These are phyloP conservation scores for Glomeris maerens DNA, from an alignment of 1,140 invertebrate species.

Conservation along the genomic window DNA sequence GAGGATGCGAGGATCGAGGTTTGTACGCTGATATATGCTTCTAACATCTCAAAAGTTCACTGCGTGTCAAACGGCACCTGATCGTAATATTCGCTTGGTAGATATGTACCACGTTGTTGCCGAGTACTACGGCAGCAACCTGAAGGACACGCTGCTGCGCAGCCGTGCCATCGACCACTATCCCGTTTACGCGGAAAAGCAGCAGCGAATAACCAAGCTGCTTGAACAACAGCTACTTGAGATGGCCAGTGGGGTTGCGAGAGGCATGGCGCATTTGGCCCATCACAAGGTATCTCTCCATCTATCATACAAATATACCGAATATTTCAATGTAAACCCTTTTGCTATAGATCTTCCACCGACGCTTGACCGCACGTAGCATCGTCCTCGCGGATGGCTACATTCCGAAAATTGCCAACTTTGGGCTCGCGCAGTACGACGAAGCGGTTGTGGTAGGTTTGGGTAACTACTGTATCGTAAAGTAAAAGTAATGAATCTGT, in stretches of 20 bases:
- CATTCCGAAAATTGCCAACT: conserved; percentile 53
- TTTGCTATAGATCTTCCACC: conserved; percentile 46
- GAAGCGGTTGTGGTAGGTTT: too few species aligned
- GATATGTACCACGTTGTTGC: conserved; percentile 41
- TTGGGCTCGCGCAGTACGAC: conserved; percentile 44
- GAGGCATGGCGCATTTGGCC: conserved; percentile 49
- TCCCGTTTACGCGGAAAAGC: conserved; percentile 36
- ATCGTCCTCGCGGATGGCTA: conserved; percentile 44
- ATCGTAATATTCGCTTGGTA: too few species aligned
- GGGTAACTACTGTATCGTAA: not conserved
- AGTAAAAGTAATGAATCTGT: conserved; percentile 7
- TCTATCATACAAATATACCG: conserved; percentile 7
- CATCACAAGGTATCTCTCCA: conserved; percentile 32
- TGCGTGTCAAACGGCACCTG: too few species aligned
- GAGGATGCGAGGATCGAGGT: conserved; percentile 54
- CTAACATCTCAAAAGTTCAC: too few species aligned
- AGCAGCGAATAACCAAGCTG: conserved; percentile 40
- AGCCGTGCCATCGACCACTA: conserved; percentile 42
- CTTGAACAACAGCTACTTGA: conserved; percentile 43
- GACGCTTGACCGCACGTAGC: conserved; percentile 53
- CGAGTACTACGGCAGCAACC: conserved; percentile 44
- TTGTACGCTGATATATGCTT: conserved; percentile 5
- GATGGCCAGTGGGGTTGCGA: conserved; percentile 40
- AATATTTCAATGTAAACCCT: conserved; percentile 6
- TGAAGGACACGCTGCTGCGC: conserved; percentile 51